Base-by-base conservation (phyloP, 2,113 vertebrate genomes). In the Amblyopsis rosae region DNA sequence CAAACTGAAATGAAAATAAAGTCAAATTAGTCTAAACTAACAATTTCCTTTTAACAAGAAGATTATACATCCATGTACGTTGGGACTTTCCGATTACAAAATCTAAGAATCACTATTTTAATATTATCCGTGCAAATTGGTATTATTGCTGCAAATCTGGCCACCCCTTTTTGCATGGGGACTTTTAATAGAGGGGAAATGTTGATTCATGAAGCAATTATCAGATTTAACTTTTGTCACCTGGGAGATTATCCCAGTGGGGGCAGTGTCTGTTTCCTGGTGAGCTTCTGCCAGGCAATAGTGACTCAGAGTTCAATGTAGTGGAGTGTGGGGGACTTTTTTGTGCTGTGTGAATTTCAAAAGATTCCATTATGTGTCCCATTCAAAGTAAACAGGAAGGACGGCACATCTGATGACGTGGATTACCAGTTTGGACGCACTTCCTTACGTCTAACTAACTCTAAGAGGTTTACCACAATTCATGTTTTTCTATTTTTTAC, bases 71-170 rank as follows among this genome's bases (percentile, higher is more conserved):
- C 59, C 63, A 62, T 66, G 57, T 59, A 49, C 54, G 62, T 50
- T 57, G 80, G 79, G 82, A 84, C 67, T 82, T 84, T 82, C 86
- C 77, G 59, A 65, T 59, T 58, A 59, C 15, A 65, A 54, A 54
- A n/a, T 50, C 19, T 19, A 26, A 69, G 32, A 70, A 83, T 59
- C 49, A 15, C 48, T 57, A 41, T 76, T 84, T 70, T 16, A 66
- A 50, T 32, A 72, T 65, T 65, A 61, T 61, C 16, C 41, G 63
- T 63, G 68, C 69, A 26, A 26, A 26, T 26, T 26, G 26, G 26
- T 26, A 26, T 72, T 69, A n/a, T 45, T 71, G 26, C 26, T 16
- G 48, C 48, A 47, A 61, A 63, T 62, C 50, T 19, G 51, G 17
- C 76, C 65, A 73, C n/a, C 61, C 50, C 33, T 72, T 80, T 67